phyloP scores from a whole-genome alignment of 1,140 invertebrate genomes.

The Octopus bimaculoides region DNA sequence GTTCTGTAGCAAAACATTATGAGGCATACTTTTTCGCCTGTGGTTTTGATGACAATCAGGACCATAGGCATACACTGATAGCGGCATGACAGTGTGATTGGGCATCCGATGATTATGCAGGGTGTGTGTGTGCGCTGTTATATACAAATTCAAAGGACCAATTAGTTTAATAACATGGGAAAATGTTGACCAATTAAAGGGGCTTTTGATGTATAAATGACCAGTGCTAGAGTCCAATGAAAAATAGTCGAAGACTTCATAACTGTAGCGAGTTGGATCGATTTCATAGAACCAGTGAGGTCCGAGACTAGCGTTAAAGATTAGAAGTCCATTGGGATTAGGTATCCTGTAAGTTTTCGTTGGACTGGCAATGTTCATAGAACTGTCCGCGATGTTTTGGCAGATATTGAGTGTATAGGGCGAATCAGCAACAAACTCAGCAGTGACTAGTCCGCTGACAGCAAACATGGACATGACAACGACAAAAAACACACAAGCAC shows the following conservation, averaged over 20 bases:
- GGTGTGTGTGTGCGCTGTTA: not conserved
- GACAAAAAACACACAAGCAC: no score
- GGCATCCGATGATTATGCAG: not conserved
- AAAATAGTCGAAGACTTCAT: constrained; percentile 19
- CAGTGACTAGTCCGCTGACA: no score
- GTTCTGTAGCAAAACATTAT: not conserved
- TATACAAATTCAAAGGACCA: not conserved
- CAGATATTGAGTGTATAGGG: no score
- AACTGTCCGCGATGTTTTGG: no score
- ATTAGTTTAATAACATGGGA: constrained; percentile 14
- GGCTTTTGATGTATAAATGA: constrained; percentile 24
- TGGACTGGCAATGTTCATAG: no score
- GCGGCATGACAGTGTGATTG: constrained; percentile 18
- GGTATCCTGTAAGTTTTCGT: no score
- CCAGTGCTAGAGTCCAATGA: constrained; percentile 28
- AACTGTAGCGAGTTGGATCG: constrained; percentile 15
- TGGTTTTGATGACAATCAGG: constrained; percentile 19
- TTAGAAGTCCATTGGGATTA: not conserved
- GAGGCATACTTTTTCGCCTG: constrained; percentile 13
- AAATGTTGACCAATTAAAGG: constrained; percentile 18
- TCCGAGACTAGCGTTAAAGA: constrained; percentile 40
- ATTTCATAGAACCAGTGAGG: constrained; percentile 58
- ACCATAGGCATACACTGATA: constrained; percentile 19
- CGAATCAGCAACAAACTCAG: no score
- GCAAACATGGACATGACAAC: no score